Conservation (phyloP, 2,888 invertebrate genomes). For the Drosophila birchii region DNA sequence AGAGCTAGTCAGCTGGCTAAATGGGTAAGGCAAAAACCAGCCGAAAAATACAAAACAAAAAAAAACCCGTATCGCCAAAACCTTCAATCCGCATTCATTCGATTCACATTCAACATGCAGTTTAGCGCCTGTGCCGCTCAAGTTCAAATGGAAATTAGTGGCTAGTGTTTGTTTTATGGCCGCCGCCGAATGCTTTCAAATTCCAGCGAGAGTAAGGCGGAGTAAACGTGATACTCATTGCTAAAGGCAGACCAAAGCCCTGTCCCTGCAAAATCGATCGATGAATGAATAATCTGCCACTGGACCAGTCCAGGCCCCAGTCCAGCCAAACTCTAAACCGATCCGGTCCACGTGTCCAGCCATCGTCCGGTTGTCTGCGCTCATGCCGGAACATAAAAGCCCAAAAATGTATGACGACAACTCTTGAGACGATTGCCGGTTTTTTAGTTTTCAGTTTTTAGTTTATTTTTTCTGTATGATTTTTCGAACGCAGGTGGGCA, state of each 20-base stretch:
- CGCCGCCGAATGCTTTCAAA: slow-evolving; percentile 47
- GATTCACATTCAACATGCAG: slow-evolving; percentile 64
- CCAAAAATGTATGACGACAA: slow-evolving; percentile 73
- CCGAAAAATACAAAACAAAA: slow-evolving; percentile 7
- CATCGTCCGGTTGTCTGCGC: slow-evolving; percentile 29
- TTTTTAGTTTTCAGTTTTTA: slow-evolving; percentile 6
- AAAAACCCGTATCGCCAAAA: slow-evolving; percentile 55
- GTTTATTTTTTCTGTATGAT: slow-evolving; percentile 15
- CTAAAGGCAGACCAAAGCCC: slow-evolving; percentile 40
- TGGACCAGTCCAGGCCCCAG: background rate
- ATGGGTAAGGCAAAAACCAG: slow-evolving; percentile 8
- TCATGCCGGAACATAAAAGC: slow-evolving; percentile 74
- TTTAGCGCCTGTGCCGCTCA: slow-evolving; percentile 64
- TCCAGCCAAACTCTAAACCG: slow-evolving; percentile 37
- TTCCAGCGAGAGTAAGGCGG: slow-evolving; percentile 25
- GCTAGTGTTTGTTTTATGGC: slow-evolving; percentile 52
- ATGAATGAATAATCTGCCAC: slow-evolving; percentile 67
- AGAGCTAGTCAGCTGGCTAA: slow-evolving; percentile 41
- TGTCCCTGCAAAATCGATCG: slow-evolving; percentile 41
- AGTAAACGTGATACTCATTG: slow-evolving; percentile 69
- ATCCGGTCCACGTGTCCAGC: slow-evolving; percentile 61
- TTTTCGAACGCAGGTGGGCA: slow-evolving; percentile 69
- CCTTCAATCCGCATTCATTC: slow-evolving; percentile 61
- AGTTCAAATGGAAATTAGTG: slow-evolving; percentile 70
- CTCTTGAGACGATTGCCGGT: slow-evolving; percentile 44